A percentile compares a stretch with the other conserved stretches of the same genome.
These are phyloP conservation scores for Vanacampus margaritifer DNA, from an alignment of 2,113 vertebrate genomes.

Conservation along the genomic window DNA sequence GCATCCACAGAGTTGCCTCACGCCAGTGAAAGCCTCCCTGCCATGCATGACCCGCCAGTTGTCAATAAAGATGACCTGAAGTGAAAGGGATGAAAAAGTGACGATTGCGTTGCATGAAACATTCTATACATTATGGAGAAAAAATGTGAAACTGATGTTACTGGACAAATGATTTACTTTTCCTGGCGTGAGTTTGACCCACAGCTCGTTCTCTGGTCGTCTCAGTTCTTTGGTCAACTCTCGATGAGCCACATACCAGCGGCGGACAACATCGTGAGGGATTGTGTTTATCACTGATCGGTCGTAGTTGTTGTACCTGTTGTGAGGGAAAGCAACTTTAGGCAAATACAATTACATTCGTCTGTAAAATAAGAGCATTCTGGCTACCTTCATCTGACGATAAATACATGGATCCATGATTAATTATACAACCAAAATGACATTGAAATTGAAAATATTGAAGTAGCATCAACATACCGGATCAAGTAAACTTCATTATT, in stretches of 20 bases:
- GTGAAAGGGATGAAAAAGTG: constrained; percentile 4
- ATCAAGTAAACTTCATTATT: constrained; percentile 91
- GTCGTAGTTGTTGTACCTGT: constrained; percentile 95
- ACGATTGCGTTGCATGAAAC: background rate
- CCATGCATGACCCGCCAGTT: constrained; percentile 92
- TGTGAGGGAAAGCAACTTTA: constrained; percentile 5
- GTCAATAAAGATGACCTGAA: constrained; percentile 86
- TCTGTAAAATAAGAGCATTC: no score
- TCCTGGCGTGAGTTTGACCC: constrained; percentile 90
- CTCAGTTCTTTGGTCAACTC: constrained; percentile 81
- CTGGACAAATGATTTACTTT: constrained; percentile 68
- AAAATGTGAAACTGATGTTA: no score
- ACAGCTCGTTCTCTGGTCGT: constrained; percentile 85
- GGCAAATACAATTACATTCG: no score
- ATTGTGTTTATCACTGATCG: constrained; percentile 83
- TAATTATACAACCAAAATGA: no score
- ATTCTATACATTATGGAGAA: no score
- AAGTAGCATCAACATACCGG: constrained; percentile 64
- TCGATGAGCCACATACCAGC: constrained; percentile 86
- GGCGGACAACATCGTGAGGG: constrained; percentile 78
- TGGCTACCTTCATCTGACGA: no score
- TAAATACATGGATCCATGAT: no score
- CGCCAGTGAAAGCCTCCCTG: constrained; percentile 86
- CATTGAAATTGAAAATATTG: background rate
- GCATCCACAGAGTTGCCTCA: constrained; percentile 88